These are phyloP conservation scores for Cinclus mexicanus DNA, from an alignment of 2,113 vertebrate genomes.

Conservation along the genomic window DNA sequence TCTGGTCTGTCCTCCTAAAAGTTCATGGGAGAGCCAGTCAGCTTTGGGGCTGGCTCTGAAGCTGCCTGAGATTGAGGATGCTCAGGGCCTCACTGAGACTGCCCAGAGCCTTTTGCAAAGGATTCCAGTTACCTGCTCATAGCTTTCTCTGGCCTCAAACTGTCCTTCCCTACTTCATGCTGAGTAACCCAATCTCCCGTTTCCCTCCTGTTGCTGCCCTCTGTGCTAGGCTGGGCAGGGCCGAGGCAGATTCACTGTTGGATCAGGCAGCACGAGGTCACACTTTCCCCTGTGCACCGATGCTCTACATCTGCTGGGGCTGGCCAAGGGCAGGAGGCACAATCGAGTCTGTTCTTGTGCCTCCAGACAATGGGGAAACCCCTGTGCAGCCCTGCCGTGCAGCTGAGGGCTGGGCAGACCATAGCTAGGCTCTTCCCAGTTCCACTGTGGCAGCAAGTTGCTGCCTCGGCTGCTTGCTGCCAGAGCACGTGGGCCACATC, in stretches of 20 bases:
- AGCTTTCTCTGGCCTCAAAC: slow-evolving; percentile 45
- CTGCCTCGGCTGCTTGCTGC: neutral
- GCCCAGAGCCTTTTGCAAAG: slow-evolving; percentile 18
- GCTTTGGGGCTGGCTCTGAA: slow-evolving; percentile 54
- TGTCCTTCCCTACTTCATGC: neutral
- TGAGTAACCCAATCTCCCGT: neutral
- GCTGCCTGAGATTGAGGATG: slow-evolving; percentile 23
- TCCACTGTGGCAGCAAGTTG: neutral
- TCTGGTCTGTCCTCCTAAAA: slow-evolving; percentile 51
- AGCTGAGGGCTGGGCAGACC: neutral
- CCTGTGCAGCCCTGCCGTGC: neutral
- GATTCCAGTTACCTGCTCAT: neutral
- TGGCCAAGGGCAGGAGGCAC: neutral
- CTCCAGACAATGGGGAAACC: neutral
- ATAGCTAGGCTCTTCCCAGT: neutral
- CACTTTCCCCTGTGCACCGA: neutral
- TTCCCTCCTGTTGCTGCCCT: neutral
- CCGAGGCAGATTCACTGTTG: fast-evolving
- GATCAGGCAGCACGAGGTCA: neutral
- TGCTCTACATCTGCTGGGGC: neutral
- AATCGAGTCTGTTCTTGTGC: neutral
- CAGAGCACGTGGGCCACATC: neutral
- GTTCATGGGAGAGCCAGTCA: neutral
- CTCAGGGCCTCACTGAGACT: neutral
- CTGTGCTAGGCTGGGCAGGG: neutral